Evolutionary conservation across 2,113 vertebrate species (phyloP), one percentile per base, ranked within the genome.

Genomic region (Nesoenas mayeri): DNA sequence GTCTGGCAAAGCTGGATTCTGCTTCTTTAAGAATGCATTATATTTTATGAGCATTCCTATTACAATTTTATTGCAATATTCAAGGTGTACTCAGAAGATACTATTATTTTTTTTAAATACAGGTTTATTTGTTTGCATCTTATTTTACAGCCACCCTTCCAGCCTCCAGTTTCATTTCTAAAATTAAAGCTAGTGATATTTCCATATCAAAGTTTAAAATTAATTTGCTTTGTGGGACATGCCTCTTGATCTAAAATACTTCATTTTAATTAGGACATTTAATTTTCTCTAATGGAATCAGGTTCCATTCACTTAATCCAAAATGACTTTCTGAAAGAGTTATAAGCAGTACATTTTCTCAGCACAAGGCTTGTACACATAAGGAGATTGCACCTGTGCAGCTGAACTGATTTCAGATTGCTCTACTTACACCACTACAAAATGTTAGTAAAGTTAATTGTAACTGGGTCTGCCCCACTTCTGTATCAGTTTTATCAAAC

Each of bases 181-280:
- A 95, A 97, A 96, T 96, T 89, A 95, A 96, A 95, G 62, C 77
- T 69, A 95, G 66, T 72, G 85, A 91, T 93, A 97, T 97, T 97
- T 95, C 93, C 95, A 97, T 97, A 96, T 96, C 93, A 96, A 96
- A 95, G 93, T 96, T 96, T 75, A 92, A 96, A 95, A 96, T 95
- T 93, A 96, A 94, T 93, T 96, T 95, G 80, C 73, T 95, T 95
- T 93, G 83, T 93, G 86, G 73, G 62, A 93, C 79, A 89, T 93
- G 50, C n/a, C 65, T 62, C 96, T 91, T 96, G 93, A 96, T 96
- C 91, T 91, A 85, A 93, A 96, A 94, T 85, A 93, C 69, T 92
- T 91, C 50, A 84, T 94, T 96, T 96, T 97, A 96, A 96, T 96
- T 93, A 94, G 92, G 80, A 81, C 70, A 91, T 93, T 94, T 93